phyloP scores from a whole-genome alignment of 2,113 vertebrate species.

The Chloroceryle aenea region DNA sequence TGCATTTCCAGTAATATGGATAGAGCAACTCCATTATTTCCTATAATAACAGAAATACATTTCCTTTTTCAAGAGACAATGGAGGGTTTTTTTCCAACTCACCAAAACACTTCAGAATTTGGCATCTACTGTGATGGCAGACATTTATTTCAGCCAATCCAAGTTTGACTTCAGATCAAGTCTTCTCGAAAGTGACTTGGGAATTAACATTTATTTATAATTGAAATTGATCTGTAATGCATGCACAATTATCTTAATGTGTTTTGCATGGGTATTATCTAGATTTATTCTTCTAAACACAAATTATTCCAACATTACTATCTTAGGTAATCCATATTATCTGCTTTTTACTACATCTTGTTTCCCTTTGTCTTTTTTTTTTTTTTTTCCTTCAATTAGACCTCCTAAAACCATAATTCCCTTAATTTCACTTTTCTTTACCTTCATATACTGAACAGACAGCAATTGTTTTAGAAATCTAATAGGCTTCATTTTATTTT shows the following conservation, averaged over 20 bases:
- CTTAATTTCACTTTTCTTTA: background rate
- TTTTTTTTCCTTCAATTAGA: background rate
- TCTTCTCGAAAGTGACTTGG: background rate
- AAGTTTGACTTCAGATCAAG: background rate
- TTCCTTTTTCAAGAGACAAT: background rate
- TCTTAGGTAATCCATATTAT: background rate
- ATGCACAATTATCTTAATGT: background rate
- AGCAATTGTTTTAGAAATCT: background rate
- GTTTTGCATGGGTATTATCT: background rate
- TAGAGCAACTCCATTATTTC: background rate
- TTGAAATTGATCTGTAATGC: background rate
- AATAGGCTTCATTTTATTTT: background rate
- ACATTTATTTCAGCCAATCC: background rate
- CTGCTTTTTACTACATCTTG: background rate
- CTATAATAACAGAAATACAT: background rate
- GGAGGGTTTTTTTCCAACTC: fast-evolving
- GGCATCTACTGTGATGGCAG: background rate
- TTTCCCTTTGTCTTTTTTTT: background rate
- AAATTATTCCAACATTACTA: background rate
- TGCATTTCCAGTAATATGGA: background rate
- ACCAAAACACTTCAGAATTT: background rate
- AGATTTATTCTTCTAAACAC: background rate
- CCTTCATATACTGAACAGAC: background rate
- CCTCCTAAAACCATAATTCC: background rate
- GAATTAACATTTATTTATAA: background rate